phyloP scores from a whole-genome alignment of 2,888 invertebrate species.

The Trachelus troglodyta region DNA sequence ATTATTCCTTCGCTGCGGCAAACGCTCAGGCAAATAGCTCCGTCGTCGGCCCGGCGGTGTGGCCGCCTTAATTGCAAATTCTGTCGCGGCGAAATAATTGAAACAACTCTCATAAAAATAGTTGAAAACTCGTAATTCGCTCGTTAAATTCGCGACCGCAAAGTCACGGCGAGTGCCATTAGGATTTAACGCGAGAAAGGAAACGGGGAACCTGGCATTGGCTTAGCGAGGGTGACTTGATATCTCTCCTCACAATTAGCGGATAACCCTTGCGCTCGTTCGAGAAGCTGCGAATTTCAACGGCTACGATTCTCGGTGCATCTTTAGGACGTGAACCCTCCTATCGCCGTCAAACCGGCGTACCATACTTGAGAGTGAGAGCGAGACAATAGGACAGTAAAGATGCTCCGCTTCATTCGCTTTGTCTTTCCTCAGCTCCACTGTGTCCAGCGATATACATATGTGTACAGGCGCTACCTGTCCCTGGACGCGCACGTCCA shows the following conservation, averaged over 20 bases:
- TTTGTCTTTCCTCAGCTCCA: too few species aligned
- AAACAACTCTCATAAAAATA: conserved; percentile 67
- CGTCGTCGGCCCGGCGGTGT: conserved; percentile 5
- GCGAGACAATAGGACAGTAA: not conserved
- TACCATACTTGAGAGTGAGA: not conserved
- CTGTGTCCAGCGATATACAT: too few species aligned
- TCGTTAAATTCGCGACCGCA: conserved; percentile 53
- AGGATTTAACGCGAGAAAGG: not conserved
- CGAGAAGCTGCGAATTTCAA: too few species aligned
- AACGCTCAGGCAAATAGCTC: too few species aligned
- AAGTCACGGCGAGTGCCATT: not conserved
- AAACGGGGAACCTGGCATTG: not conserved
- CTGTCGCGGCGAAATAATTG: conserved; percentile 62
- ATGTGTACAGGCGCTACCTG: too few species aligned
- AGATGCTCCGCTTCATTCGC: too few species aligned
- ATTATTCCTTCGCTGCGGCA: too few species aligned
- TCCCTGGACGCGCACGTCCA: too few species aligned
- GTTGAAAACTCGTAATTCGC: conserved; percentile 65
- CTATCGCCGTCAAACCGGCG: not conserved
- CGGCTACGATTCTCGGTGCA: too few species aligned
- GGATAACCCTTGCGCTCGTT: too few species aligned
- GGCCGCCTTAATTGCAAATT: conserved; percentile 65
- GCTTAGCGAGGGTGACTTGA: not conserved
- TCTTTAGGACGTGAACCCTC: too few species aligned
- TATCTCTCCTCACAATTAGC: not conserved